Evolutionary conservation across 2,797 vertebrate genomes (phyloP).

Genomic region (Synaphobranchus kaupii): DNA sequence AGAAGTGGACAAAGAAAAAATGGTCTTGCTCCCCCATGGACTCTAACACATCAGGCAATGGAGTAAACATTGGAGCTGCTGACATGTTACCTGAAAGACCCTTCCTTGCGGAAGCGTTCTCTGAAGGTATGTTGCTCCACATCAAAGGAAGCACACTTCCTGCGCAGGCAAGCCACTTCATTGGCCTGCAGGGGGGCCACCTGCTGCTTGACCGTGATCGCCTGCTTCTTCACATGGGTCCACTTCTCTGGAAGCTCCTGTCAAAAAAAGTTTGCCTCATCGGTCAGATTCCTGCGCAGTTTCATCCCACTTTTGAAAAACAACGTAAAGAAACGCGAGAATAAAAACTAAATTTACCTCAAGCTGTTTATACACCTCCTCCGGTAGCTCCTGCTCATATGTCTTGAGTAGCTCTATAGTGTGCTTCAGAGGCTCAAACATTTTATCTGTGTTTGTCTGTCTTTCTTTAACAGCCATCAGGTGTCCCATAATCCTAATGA

Average conservation of each 20-base stretch:
- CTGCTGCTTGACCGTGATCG: conserved; percentile 79
- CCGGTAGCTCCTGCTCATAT: conserved; percentile 87
- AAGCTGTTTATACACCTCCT: conserved; percentile 82
- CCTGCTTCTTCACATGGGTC: conserved; percentile 84
- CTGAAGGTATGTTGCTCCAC: conserved; percentile 78
- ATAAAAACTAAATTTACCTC: conserved; percentile 68
- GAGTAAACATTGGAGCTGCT: not conserved
- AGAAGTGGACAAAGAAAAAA: not conserved
- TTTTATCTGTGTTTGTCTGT: conserved; percentile 77
- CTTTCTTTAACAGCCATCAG: conserved; percentile 87
- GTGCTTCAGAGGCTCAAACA: conserved; percentile 92
- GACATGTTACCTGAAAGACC: conserved; percentile 84
- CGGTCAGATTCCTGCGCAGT: not conserved
- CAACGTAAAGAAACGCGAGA: not conserved
- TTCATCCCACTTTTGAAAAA: not conserved
- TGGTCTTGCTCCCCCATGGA: not conserved
- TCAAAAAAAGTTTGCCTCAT: conserved; percentile 23
- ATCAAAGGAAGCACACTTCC: conserved; percentile 80
- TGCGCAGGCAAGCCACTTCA: conserved; percentile 78
- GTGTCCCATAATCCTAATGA: conserved; percentile 87
- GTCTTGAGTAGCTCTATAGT: conserved; percentile 84
- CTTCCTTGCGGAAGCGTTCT: conserved; percentile 77
- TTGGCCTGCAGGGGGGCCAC: conserved; percentile 86
- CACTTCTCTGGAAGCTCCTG: conserved; percentile 93
- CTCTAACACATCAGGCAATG: not conserved